phyloP scores from a whole-genome alignment of 1,140 invertebrate species.

The Rhysida immarginata region DNA sequence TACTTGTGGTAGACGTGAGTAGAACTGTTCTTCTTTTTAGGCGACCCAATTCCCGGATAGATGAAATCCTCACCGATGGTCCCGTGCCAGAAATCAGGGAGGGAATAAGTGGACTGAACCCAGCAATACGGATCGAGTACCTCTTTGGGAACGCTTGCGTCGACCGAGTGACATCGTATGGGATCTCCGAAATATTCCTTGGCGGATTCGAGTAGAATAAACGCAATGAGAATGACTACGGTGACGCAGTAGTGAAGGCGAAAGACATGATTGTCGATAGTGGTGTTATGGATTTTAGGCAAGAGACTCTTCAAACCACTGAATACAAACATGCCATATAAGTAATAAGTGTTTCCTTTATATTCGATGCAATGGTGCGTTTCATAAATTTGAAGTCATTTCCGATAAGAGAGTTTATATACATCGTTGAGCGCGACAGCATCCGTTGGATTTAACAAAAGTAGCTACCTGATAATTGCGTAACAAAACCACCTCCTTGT shows the following conservation, averaged over 20 bases:
- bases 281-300: too few relatives aligned
- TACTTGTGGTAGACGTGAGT: conserved; percentile 25
- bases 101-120: conserved; percentile 56
- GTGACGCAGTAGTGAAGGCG: background rate
- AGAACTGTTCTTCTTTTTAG: conserved; percentile 16
- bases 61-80: conserved; percentile 17
- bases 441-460: too few relatives aligned
- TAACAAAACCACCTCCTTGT: too few relatives aligned
- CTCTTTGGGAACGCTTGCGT: background rate
- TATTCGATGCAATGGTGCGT: too few relatives aligned
- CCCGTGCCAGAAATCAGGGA: conserved; percentile 23
- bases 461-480: too few relatives aligned
- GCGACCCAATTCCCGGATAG: conserved; percentile 22
- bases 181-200: background rate
- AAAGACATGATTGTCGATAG: background rate
- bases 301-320: too few relatives aligned
- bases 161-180: background rate
- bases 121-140: conserved; percentile 51
- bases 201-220: background rate
- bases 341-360: too few relatives aligned
- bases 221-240: background rate
- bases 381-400: too few relatives aligned
- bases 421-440: too few relatives aligned
- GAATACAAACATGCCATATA: too few relatives aligned
- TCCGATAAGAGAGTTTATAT: too few relatives aligned